Evolutionary conservation across 2,113 vertebrate genomes (phyloP).

Genomic region (Galemys pyrenaicus): DNA sequence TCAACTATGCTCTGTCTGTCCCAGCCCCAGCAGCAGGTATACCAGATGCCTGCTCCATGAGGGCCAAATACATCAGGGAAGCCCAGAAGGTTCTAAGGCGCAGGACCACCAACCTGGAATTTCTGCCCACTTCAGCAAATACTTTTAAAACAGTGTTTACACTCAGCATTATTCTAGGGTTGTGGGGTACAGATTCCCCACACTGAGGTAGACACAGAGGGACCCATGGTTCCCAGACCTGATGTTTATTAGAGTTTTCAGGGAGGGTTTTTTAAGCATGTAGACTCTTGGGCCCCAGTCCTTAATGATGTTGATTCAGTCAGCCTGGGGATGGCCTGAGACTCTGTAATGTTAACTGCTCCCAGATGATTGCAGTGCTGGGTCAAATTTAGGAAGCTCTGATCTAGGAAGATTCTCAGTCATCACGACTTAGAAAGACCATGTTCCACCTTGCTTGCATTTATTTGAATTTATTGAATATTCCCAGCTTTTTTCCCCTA

Average conservation of each 20-base stretch:
- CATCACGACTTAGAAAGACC: background rate
- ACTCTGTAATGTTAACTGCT: background rate
- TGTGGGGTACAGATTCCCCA: background rate
- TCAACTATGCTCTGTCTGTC: background rate
- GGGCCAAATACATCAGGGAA: background rate
- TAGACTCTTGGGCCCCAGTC: background rate
- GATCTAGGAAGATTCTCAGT: background rate
- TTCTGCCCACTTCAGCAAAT: background rate
- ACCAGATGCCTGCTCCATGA: background rate
- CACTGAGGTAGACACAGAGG: background rate
- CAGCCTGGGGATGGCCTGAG: background rate
- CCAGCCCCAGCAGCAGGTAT: background rate
- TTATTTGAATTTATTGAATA: background rate
- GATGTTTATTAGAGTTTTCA: background rate
- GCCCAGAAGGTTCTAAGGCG: background rate
- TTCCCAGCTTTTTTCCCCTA: background rate
- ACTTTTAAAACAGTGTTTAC: background rate
- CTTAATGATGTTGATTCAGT: background rate
- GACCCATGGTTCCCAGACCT: background rate
- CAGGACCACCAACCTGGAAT: background rate
- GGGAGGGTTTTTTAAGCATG: background rate
- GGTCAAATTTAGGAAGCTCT: background rate
- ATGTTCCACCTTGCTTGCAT: background rate
- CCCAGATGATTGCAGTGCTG: background rate
- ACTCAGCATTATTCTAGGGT: background rate